Percentiles rank a stretch among this genome's conserved stretches.
Conservation (phyloP, 2,888 invertebrate genomes). For the Metallyticus violacea region DNA sequence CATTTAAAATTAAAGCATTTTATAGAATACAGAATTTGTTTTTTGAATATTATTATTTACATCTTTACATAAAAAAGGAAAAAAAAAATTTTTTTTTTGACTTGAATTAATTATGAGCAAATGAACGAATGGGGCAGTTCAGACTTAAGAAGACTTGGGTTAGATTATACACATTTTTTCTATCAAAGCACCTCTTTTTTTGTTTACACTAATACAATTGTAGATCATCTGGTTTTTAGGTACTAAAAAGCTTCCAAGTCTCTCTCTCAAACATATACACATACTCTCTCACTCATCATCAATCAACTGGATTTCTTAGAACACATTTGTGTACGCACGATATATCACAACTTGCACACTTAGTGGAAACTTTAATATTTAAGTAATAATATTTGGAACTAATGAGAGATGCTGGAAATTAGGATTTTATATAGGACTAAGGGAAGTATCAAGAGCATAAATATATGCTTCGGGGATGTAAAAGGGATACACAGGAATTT, state of each 20-base stretch:
- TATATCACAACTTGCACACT: neutral
- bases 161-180: neutral
- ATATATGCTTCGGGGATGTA: neutral
- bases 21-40: neutral
- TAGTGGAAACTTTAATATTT: neutral
- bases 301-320: neutral
- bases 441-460: neutral
- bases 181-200: constrained; percentile 19
- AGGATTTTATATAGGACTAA: neutral
- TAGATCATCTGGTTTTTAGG: neutral
- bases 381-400: neutral
- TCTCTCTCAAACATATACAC: neutral
- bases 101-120: constrained; percentile 23
- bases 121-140: constrained; percentile 1
- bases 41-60: constrained; percentile 25
- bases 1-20: constrained; percentile 4
- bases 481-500: neutral
- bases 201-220: neutral
- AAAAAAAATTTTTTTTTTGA: constrained; percentile 18
- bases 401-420: neutral
- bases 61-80: constrained; percentile 29
- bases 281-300: neutral
- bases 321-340: neutral
- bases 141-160: constrained; percentile 15
- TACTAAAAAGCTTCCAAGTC: neutral